phyloP scores from a whole-genome alignment of 2,113 vertebrate species.

The Cynocephalus volans region DNA sequence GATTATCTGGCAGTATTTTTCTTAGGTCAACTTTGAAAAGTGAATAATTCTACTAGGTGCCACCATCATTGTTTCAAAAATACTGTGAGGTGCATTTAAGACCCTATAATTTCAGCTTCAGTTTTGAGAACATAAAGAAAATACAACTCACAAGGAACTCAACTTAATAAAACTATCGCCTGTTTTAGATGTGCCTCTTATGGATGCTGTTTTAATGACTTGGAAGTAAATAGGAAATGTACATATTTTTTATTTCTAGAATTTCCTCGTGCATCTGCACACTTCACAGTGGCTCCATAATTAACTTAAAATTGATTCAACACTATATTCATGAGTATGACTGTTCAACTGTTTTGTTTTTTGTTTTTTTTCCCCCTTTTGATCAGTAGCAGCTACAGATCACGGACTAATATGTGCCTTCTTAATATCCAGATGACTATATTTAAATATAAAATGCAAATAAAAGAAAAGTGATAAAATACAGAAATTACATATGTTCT shows the following conservation, averaged over 20 bases:
- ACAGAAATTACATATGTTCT: background rate
- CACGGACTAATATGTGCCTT: background rate
- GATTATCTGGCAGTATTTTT: background rate
- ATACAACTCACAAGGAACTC: too few relatives aligned
- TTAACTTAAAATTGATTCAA: slow-evolving; percentile 27
- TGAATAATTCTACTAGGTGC: background rate
- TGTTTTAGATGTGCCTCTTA: background rate
- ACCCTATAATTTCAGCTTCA: background rate
- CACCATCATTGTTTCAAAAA: background rate
- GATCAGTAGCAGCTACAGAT: background rate
- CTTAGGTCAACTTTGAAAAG: background rate
- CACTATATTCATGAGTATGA: background rate
- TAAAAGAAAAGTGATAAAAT: background rate
- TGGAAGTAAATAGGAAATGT: background rate
- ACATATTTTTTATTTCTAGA: background rate
- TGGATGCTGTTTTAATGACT: background rate
- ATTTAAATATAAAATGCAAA: background rate
- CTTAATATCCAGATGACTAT: background rate
- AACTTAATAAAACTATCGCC: too few relatives aligned
- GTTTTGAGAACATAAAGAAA: background rate
- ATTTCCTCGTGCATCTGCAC: background rate
- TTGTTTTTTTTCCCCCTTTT: background rate
- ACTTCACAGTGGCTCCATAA: background rate
- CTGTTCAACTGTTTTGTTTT: too few relatives aligned
- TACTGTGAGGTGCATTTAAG: background rate